Evolutionary conservation across 30 jellyfish, hydroid and myxozoan species (phyloP).

Genomic region (Aurelia aurita complex sp. Pacific): DNA sequence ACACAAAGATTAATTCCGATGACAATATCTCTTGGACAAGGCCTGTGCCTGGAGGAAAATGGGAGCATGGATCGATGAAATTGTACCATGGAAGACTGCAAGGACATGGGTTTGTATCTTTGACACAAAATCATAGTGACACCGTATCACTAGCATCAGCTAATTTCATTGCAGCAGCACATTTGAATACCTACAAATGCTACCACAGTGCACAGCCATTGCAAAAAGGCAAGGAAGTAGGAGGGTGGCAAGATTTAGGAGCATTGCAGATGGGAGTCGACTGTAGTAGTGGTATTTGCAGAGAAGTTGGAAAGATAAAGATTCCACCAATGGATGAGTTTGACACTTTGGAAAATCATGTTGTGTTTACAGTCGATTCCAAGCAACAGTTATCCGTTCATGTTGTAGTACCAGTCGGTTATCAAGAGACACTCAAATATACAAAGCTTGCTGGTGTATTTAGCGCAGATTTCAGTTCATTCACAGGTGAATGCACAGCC

Average conservation of each 20-base stretch:
- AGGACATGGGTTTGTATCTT: slow-evolving; percentile 54
- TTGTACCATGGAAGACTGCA: slow-evolving; percentile 8
- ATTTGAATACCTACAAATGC: slow-evolving; percentile 50
- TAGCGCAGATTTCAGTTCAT: slow-evolving; percentile 44
- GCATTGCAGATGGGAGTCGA: slow-evolving; percentile 52
- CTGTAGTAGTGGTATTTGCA: slow-evolving; percentile 44
- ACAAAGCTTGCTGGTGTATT: slow-evolving; percentile 36
- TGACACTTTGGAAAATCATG: slow-evolving; percentile 38
- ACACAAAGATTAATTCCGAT: slow-evolving; percentile 4
- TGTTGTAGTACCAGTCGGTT: slow-evolving; percentile 39
- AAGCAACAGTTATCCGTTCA: slow-evolving; percentile 27
- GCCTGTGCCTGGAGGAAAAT: slow-evolving; percentile 41
- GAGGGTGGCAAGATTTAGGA: slow-evolving; percentile 46
- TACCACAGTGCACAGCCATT: slow-evolving; percentile 22
- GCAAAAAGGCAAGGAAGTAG: not conserved
- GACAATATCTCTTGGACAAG: slow-evolving; percentile 57
- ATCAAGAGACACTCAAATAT: slow-evolving; percentile 12
- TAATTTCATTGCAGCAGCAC: slow-evolving; percentile 26
- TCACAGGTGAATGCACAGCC: slow-evolving; percentile 28
- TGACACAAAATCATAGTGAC: slow-evolving; percentile 36
- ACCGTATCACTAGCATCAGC: slow-evolving; percentile 48
- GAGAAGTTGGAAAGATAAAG: slow-evolving; percentile 31
- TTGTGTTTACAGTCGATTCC: slow-evolving; percentile 44
- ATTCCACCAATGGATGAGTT: slow-evolving; percentile 49
- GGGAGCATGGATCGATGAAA: slow-evolving; percentile 57